Evolutionary conservation across 2,888 invertebrate species (phyloP).

Genomic region (Oligia latruncula): DNA sequence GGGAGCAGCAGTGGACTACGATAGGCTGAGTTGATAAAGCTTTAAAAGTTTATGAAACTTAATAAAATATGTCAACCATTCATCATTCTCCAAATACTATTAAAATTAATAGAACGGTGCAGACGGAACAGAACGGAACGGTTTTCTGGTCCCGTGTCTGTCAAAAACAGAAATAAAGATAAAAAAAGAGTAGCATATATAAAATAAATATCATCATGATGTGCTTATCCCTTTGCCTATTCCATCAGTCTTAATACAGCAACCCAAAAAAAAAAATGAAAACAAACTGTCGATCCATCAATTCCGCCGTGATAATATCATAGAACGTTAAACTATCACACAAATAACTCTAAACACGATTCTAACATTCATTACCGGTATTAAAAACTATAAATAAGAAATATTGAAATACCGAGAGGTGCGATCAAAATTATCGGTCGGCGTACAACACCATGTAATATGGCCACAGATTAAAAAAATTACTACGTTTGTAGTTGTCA

Average conservation of each 20-base stretch:
- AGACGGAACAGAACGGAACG: no score
- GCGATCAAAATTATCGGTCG: constrained; percentile 42
- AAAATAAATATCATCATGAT: neutral
- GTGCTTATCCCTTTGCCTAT: neutral
- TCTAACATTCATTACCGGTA: constrained; percentile 51
- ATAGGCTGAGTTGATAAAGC: neutral
- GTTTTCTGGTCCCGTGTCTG: neutral
- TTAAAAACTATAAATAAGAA: constrained; percentile 61
- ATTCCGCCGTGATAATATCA: constrained; percentile 40
- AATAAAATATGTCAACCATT: neutral
- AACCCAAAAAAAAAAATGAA: neutral
- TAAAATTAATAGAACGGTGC: neutral
- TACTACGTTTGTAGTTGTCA: no score
- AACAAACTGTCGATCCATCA: constrained; percentile 3
- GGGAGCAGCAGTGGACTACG: no score
- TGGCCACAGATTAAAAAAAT: constrained; percentile 25
- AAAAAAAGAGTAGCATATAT: neutral
- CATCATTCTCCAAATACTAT: neutral
- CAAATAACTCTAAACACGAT: constrained; percentile 46
- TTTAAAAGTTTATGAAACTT: neutral
- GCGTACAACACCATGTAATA: constrained; percentile 13
- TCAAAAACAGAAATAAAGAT: neutral
- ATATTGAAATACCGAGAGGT: constrained; percentile 48
- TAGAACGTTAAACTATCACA: constrained; percentile 29
- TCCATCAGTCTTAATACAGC: neutral